Base-by-base conservation (phyloP, 2,113 vertebrate genomes). In the Macheiramphus alcinus region DNA sequence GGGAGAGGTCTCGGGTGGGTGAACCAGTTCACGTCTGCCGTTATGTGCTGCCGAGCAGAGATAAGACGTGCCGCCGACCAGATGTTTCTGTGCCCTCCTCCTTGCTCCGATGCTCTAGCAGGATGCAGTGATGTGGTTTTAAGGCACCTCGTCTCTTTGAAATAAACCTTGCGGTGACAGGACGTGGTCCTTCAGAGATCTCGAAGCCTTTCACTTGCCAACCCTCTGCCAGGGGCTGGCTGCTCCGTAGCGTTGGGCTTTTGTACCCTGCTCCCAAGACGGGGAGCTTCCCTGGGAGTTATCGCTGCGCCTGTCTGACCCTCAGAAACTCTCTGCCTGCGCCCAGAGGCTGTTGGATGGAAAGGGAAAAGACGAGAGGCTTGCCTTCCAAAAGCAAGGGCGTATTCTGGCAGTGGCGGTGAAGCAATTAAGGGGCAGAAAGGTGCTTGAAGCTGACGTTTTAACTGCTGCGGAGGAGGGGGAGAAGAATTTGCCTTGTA, bases 191-290 rank as follows among this genome's bases (percentile, higher is more conserved):
- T 8, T 11, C 9, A 27, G 36, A 42, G 20, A 66, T 58, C 63
- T 53, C 20, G 3, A 43, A 62, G 62, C 40, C 6, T 61, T 81
- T 74, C 11, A 0, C 27, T 45, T 15, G 12, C 17, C 45, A 18
- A 2, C 22, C 71, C 23, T 3, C 21, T 17, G 31, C 43, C 14
- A 3, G 32, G 79, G 29, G 10, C 53, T 25, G 17, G 42, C 36
- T 0, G 43, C 38, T 53, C 11, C 1, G 3, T 6, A 7, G 38
- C 6, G 6, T 5, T 3, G 58, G 73, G 73, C 31, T 71, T 71
- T 43, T 13, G 58, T 38, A 9, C 27, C 43, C 26, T 3, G 11
- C 12, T 67, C 19, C 53, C 32, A 12, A 16, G 3, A 3, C 0
- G 1, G 20, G 36, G 52, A 43, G 68, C 36, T 52, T 43, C 68